Evolutionary conservation across 2,113 vertebrate genomes (phyloP), one percentile per base, ranked within the genome.

Genomic region (Eira barbara): DNA sequence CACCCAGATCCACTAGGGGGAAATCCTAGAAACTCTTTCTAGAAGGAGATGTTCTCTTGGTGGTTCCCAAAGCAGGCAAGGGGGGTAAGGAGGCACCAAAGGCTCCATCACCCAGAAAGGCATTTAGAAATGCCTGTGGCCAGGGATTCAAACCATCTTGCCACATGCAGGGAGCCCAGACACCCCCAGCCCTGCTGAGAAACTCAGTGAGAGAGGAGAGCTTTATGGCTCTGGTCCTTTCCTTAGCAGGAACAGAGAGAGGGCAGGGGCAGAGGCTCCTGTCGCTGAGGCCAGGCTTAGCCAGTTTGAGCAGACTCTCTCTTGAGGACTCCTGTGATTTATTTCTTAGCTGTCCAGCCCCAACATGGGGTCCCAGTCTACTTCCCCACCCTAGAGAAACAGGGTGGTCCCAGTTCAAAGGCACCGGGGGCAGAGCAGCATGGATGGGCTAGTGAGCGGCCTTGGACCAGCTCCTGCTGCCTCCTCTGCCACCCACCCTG

Each of bases 241-340:
- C 52, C 87, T 69, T 31, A 81, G 82, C 45, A 65, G 71, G 78
- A 71, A 42, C 85, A 4, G 36, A 29, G 2, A 20, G 14, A 47
- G 73, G 79, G 73, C 36, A 23, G 80, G 63, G 47, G 69, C 55
- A 45, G 12, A 86, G 7, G 59, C 14, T 55, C 17, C 71, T 81
- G 59, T 42, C 3, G 0, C 21, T 15, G 12, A 49, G 73, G 83
- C 47, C 14, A 4, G 25, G 52, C 59, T 31, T 6, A 7, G 23
- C 25, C 23, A 6, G 23, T 0, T 0, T 0, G 23, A 47, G 79
- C 12, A 6, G 7, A 17, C 13, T 23, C 39, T 31, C 59, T 20
- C 8, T 80, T 3, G 2, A 1, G 9, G 25, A 36, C 71, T 20
- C 10, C 47, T 17, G 29, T 10, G n/a, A 34, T 52, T 84, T 57